These are phyloP conservation scores for Cremastobaeus sp. DNA, from an alignment of 2,888 invertebrate genomes.

Conservation along the genomic window DNA sequence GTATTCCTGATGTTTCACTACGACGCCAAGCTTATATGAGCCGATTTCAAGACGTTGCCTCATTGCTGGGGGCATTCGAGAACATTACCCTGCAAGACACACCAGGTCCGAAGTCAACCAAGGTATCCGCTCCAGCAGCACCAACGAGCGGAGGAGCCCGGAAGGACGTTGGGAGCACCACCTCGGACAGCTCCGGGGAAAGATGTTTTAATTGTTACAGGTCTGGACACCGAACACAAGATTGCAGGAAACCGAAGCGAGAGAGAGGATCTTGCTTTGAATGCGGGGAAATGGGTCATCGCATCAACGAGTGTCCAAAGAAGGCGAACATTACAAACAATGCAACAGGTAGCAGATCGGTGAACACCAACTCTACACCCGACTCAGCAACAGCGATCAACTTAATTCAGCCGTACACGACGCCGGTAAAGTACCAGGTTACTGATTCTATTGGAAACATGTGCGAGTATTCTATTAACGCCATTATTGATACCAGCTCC, in stretches of 20 bases:
- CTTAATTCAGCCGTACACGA: not conserved
- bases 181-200: too few species aligned
- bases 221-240: not conserved
- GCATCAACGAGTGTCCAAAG: too few species aligned
- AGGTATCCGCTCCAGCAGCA: not conserved
- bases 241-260: not conserved
- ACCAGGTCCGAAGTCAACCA: not conserved
- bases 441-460: too few species aligned
- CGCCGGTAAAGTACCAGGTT: too few species aligned
- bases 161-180: too few species aligned
- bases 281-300: too few species aligned
- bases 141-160: too few species aligned
- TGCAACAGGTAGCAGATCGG: too few species aligned
- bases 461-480: too few species aligned
- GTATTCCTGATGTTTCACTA: not conserved
- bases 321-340: too few species aligned
- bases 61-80: not conserved
- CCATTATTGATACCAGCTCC: constrained; percentile 6
- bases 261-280: not conserved
- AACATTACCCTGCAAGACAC: not conserved
- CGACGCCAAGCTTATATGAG: not conserved
- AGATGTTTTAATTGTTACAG: not conserved
- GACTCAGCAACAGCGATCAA: too few species aligned
- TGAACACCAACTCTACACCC: too few species aligned
- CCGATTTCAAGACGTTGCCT: not conserved